Evolutionary conservation across 2,797 vertebrate genomes (phyloP), one percentile per base, ranked within the genome.

Genomic region (Perodicticus potto): DNA sequence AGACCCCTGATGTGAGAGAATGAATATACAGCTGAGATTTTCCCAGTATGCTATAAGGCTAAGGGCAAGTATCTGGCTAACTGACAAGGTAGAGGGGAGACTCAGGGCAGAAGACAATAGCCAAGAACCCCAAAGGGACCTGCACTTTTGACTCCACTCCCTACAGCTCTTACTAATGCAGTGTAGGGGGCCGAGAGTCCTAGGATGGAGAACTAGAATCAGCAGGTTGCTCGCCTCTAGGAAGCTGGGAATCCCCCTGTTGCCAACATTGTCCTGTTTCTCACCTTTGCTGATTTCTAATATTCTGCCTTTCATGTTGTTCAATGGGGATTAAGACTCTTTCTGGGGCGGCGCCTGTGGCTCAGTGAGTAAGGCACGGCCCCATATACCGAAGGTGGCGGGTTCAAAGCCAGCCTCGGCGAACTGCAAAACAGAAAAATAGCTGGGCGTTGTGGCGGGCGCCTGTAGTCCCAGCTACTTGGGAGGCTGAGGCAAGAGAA

Each of bases 201-300:
- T 11, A 0, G 19, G 4, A 2, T 25, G 17, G 27, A n/a, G 25
- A 45, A 34, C 12, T 1, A 10, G 32, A 65, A 34, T 34, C 55
- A 67, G 57, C 45, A 81, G 27, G 40, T 32, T 45, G 43, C 34
- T 22, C 1, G 4, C n/a, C 29, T 22, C 45, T n/a, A 34, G 86
- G 14, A 72, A 61, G 84, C 17, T 32, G 40, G 37, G 70, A 43
- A 11, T 1, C 13, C 20, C 37, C 32, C 9, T 0, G 0, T 3
- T 13, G 40, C 25, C 40, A 27, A 53, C 45, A 63, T 1, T 53
- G 25, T 49, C 49, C 20, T 34, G 27, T 29, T 88, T 67, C 53
- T 53, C 43, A 22, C n/a, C 32, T 89, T 49, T 63, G n/a, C 14
- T 14, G n/a, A 32, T 45, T 86, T 45, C 49, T 57, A 45, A 76